Base-by-base conservation (phyloP, 2,113 vertebrate species). In the Cyphomyrus discorhynchus region DNA sequence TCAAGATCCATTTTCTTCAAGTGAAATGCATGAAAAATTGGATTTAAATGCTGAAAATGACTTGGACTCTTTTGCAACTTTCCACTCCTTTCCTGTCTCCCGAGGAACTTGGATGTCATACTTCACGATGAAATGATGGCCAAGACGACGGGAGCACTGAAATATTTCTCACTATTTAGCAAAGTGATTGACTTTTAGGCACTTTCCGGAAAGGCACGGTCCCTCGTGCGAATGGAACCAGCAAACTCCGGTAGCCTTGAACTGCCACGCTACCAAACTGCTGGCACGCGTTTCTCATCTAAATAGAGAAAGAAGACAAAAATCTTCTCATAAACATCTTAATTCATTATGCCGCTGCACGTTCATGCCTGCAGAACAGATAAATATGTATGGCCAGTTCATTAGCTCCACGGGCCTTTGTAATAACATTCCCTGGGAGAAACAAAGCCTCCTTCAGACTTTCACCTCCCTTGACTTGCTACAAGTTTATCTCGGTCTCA, bases 11-110 rank as follows among this genome's bases (percentile, higher is more conserved):
- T 39, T 80, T 80, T 80, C 31, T 80, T 42, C 74, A 80, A 80
- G 35, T 80, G 74, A 80, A 80, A 80, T 80, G 74, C 74, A 80
- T 80, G 74, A 35, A 80, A 80, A 42, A 80, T 80, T 80, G 74
- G 62, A 80, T 42, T 42, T 39, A 42, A 80, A 80, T 80, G 15
- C 39, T 80, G 35, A 80, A 80, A 80, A 80, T 80, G 74, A 80
- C 74, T 70, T 31, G 35, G 31, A 35, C 74, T 42, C 74, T 80
- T 80, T 8, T 42, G 31, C 74, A 42, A 35, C 35, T 80, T 80
- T 80, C 35, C 74, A 35, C 9, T 42, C 15, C 31, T 19, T 80
- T 80, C 5, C 74, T 42, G 31, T 80, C 35, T 77, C 70, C 27
- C 3, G 31, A 39, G 31, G 13, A 77, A 77, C 70, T 80, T 80